Evolutionary conservation across 64 coral and sea anemone genomes (phyloP).

Genomic region (Trachythela sp.): DNA sequence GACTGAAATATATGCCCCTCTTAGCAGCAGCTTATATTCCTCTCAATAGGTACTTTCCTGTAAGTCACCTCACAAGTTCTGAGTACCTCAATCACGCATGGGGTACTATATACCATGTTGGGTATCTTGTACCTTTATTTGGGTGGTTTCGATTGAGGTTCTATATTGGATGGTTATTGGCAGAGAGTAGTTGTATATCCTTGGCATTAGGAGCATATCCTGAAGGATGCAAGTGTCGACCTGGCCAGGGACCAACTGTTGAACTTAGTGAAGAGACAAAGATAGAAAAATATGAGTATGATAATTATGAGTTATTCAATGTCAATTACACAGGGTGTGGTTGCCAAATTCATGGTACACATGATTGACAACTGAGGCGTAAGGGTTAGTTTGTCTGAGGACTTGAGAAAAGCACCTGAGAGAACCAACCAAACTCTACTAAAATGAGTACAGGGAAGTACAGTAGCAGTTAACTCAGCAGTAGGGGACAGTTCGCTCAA

Average conservation of each 20-base stretch:
- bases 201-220: slow-evolving; percentile 87
- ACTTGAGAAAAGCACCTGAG: too few species aligned
- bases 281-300: slow-evolving; percentile 2
- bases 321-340: too few species aligned
- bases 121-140: slow-evolving; percentile 83
- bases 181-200: slow-evolving; percentile 77
- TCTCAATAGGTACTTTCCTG: slow-evolving; percentile 67
- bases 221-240: slow-evolving; percentile 62
- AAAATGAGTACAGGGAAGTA: too few species aligned
- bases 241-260: slow-evolving; percentile 81
- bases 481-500: too few species aligned
- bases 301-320: not conserved
- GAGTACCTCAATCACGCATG: slow-evolving; percentile 69
- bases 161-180: slow-evolving; percentile 93
- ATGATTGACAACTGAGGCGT: too few species aligned
- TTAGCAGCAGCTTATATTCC: slow-evolving; percentile 58
- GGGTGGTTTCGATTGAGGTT: slow-evolving; percentile 88
- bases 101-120: slow-evolving; percentile 68
- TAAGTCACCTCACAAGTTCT: slow-evolving; percentile 64
- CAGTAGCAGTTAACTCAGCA: too few species aligned
- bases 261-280: not conserved
- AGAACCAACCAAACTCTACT: too few species aligned
- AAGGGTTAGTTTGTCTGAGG: too few species aligned
- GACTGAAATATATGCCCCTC: slow-evolving; percentile 50
- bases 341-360: too few species aligned